Conservation (phyloP, 2,888 invertebrate species). For the Colletes collaris region DNA sequence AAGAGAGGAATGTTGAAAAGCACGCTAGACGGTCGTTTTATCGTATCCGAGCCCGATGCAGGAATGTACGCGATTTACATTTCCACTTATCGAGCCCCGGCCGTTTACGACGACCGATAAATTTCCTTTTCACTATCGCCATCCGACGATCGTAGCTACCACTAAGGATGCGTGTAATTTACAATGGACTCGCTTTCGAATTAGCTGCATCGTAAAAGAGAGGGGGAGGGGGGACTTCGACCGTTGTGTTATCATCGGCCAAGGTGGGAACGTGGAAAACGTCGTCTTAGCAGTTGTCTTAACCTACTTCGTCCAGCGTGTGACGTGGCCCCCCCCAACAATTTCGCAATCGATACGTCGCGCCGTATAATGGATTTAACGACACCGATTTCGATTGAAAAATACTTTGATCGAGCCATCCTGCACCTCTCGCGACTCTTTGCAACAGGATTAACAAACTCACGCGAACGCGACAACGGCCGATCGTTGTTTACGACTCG, state of each 20-base stretch:
- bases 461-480: not conserved
- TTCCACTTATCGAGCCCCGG: not conserved
- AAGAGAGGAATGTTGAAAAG: constrained; percentile 20
- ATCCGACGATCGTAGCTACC: not conserved
- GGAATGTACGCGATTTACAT: constrained; percentile 15
- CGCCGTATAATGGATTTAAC: not conserved
- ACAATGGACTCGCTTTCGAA: constrained; percentile 14
- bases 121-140: not conserved
- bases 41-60: not conserved
- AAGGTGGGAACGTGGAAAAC: constrained; percentile 17
- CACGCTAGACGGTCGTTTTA: not conserved
- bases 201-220: not conserved
- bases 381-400: not conserved
- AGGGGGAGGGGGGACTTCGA: no score
- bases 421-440: no score
- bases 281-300: constrained; percentile 16
- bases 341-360: constrained; percentile 32
- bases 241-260: not conserved
- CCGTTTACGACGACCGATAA: not conserved
- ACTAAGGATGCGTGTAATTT: not conserved
- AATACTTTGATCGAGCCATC: not conserved
- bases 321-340: constrained; percentile 3
- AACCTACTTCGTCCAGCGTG: constrained; percentile 34
- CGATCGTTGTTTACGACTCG: no score
- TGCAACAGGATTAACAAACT: no score